Evolutionary conservation across 2,888 invertebrate species (phyloP).

Genomic region (Acrobasis suavella): DNA sequence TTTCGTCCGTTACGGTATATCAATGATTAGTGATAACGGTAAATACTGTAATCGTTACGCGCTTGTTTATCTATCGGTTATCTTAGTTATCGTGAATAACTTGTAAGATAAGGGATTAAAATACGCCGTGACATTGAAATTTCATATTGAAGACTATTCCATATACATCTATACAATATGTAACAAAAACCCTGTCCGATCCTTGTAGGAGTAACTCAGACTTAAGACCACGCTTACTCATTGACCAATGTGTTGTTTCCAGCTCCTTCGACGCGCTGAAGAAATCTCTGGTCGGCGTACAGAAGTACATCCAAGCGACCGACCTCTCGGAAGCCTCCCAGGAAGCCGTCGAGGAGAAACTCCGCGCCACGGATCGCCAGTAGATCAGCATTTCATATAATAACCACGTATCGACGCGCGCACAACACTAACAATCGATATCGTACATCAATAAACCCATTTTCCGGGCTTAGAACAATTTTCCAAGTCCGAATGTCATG

Average conservation of each 20-base stretch:
- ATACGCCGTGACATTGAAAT: no score
- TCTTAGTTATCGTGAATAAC: no score
- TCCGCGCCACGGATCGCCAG: conserved; percentile 97
- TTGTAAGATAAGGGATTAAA: neutral
- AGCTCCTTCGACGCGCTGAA: conserved; percentile 99
- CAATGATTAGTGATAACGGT: neutral
- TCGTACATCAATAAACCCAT: conserved; percentile 36
- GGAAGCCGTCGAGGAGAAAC: conserved; percentile 96
- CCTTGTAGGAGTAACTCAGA: no score
- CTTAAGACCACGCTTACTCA: no score
- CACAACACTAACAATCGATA: conserved; percentile 28
- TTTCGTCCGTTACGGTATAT: neutral
- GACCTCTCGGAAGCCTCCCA: conserved; percentile 96
- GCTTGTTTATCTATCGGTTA: neutral
- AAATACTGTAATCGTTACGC: conserved; percentile 5
- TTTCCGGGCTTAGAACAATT: no score
- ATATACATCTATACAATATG: no score
- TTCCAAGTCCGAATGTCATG: no score
- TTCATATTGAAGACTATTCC: no score
- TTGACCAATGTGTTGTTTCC: conserved; percentile 29
- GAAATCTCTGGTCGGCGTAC: conserved; percentile 97
- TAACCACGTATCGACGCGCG: conserved; percentile 42
- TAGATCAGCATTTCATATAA: conserved; percentile 70
- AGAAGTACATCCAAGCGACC: conserved; percentile 98
- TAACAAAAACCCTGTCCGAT: no score